Evolutionary conservation across 2,113 vertebrate species (phyloP).

Genomic region (Syrmaticus mikado): DNA sequence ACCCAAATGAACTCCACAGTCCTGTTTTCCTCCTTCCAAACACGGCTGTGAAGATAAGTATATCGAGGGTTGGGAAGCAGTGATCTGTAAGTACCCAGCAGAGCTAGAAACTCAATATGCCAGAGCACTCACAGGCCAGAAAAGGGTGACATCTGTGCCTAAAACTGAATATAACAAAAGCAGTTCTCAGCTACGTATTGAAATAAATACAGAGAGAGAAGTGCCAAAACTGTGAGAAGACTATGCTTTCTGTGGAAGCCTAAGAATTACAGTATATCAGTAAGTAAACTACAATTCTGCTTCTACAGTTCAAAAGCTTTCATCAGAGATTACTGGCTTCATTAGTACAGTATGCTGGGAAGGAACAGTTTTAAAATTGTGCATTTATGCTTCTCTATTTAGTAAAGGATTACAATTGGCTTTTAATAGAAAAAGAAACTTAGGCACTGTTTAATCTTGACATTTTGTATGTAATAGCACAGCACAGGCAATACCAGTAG

Average conservation of each 20-base stretch:
- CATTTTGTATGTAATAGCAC: not conserved
- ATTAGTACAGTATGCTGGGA: not conserved
- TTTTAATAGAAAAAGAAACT: not conserved
- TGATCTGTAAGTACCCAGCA: not conserved
- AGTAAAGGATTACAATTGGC: not conserved
- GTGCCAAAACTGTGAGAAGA: not conserved
- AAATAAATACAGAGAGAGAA: not conserved
- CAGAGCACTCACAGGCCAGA: not conserved
- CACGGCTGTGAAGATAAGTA: not conserved
- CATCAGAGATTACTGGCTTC: not conserved
- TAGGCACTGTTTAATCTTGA: not conserved
- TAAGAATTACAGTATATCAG: not conserved
- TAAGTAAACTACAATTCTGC: not conserved
- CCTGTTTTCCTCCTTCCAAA: not conserved
- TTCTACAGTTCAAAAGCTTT: not conserved
- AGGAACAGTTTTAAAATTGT: not conserved
- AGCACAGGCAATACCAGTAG: not conserved
- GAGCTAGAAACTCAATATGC: not conserved
- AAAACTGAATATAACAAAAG: not conserved
- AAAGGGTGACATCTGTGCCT: not conserved
- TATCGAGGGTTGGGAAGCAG: not conserved
- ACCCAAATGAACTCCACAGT: not conserved
- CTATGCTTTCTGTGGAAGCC: not conserved
- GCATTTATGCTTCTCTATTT: not conserved
- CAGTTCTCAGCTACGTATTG: not conserved